A percentile compares a stretch with the other conserved stretches of the same genome.
Evolutionary conservation across 2,888 invertebrate species (phyloP).

Genomic region (Beris morrisii): DNA sequence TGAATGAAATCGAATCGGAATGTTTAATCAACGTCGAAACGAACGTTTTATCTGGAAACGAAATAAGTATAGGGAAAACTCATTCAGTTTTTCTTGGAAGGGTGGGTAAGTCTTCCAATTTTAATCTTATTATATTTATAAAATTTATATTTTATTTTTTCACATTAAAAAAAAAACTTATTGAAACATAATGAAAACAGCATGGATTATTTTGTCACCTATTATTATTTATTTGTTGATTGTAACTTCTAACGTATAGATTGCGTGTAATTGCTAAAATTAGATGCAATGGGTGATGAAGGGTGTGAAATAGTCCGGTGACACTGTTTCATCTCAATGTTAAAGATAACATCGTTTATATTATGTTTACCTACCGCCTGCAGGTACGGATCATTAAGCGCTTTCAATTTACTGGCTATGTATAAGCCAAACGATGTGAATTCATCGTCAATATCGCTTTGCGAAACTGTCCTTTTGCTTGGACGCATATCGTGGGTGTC

Average conservation of each 20-base stretch:
- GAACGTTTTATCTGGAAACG: too few species aligned
- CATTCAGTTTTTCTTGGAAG: too few species aligned
- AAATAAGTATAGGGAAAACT: too few species aligned
- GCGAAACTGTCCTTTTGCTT: neutral
- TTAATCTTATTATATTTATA: neutral
- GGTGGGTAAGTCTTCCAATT: neutral
- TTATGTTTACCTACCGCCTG: constrained; percentile 18
- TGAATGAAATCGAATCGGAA: too few species aligned
- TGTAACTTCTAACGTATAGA: too few species aligned
- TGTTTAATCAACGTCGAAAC: too few species aligned
- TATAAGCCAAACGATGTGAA: constrained; percentile 20
- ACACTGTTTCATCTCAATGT: constrained; percentile 19
- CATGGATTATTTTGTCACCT: too few species aligned
- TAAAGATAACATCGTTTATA: constrained; percentile 21
- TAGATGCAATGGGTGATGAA: neutral
- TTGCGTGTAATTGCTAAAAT: neutral
- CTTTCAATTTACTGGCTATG: constrained; percentile 23
- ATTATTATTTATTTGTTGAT: too few species aligned
- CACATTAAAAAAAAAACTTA: too few species aligned
- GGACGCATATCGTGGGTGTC: too few species aligned
- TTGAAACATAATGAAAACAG: too few species aligned
- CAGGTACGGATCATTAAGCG: constrained; percentile 17
- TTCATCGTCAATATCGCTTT: constrained; percentile 12
- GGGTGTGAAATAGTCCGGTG: neutral
- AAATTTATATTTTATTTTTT: too few species aligned